These are phyloP conservation scores for Myrmecophaga tridactyla DNA, from an alignment of 2,113 vertebrate species.

Conservation along the genomic window DNA sequence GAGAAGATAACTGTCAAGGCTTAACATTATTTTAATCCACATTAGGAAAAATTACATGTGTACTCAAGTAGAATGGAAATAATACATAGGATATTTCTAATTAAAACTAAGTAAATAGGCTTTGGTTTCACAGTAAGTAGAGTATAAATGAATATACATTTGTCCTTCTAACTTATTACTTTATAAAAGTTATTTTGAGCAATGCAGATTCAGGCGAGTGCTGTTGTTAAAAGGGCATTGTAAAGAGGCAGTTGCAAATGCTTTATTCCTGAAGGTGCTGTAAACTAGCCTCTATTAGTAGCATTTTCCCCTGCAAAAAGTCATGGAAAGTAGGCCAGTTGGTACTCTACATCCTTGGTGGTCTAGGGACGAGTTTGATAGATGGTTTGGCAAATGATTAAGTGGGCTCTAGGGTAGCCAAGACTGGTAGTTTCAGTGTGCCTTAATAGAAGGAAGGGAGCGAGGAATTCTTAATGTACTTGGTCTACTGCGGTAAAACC, in stretches of 20 bases:
- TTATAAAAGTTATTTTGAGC: conserved; percentile 15
- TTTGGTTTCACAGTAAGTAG: not conserved
- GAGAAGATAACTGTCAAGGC: not conserved
- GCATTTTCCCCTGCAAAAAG: not conserved
- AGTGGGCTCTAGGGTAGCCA: not conserved
- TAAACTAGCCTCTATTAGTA: not conserved
- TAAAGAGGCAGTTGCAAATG: conserved; percentile 15
- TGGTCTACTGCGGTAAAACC: not conserved
- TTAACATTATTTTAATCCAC: not conserved
- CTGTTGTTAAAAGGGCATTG: not conserved
- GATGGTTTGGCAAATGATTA: not conserved
- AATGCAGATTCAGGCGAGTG: not conserved
- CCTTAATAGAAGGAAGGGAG: conserved; percentile 38
- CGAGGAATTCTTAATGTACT: not conserved
- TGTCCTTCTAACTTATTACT: not conserved
- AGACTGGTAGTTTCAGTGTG: not conserved
- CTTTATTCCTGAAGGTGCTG: not conserved
- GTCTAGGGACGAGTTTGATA: not conserved
- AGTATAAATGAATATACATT: not conserved
- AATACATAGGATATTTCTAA: conserved; percentile 1
- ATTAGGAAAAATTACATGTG: not conserved
- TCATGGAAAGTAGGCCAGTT: not conserved
- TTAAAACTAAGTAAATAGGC: not conserved
- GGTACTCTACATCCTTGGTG: not conserved
- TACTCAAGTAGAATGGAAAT: not conserved